Evolutionary conservation across 2,113 vertebrate species (phyloP).

Genomic region (Pelmatolapia mariae): DNA sequence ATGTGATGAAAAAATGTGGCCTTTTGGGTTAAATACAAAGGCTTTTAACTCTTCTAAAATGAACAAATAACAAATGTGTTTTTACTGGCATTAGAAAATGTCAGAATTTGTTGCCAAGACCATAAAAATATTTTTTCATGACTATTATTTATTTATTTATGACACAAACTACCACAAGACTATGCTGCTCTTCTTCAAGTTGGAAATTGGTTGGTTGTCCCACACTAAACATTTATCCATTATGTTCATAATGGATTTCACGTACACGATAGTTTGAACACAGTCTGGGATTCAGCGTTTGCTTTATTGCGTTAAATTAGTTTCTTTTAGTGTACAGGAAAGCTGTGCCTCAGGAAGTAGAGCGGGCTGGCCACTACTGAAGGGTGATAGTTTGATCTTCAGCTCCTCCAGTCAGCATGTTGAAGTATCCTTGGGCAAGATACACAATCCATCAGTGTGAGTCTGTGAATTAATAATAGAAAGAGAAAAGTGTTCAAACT

Average conservation of each 20-base stretch:
- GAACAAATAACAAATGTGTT: not conserved
- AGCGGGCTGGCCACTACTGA: not conserved
- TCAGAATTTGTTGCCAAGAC: not conserved
- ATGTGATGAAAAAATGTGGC: not conserved
- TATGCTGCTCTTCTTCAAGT: not conserved
- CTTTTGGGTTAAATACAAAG: not conserved
- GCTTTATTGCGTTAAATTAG: not conserved
- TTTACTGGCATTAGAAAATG: not conserved
- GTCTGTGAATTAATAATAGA: not conserved
- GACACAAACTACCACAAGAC: not conserved
- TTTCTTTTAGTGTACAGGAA: not conserved
- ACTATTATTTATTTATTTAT: not conserved
- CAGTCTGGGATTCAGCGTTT: not conserved
- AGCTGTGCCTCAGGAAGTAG: not conserved
- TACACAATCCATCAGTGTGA: not conserved
- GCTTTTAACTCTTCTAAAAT: not conserved
- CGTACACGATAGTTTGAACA: not conserved
- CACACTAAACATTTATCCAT: not conserved
- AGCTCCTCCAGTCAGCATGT: not conserved
- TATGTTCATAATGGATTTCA: not conserved
- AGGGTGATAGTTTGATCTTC: not conserved
- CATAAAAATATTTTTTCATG: not conserved
- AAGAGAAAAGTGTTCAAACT: not conserved
- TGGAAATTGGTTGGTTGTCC: not conserved
- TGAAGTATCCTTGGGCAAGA: not conserved